Base-by-base conservation (phyloP, 1,140 invertebrate genomes). In the Hyphantria cunea region DNA sequence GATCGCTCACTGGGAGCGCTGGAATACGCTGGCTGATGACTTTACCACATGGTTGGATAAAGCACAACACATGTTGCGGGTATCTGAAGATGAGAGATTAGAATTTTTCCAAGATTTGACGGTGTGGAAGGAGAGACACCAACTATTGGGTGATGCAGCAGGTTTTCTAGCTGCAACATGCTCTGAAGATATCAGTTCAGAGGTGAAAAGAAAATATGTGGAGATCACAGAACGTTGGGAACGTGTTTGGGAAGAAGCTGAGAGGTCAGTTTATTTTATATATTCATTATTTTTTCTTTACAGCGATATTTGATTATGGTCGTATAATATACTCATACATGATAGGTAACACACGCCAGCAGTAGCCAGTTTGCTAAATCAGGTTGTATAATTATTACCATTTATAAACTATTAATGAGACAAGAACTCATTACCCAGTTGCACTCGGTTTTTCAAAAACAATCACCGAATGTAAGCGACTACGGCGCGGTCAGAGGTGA, bases 51-150 rank as follows among this genome's bases (percentile, higher is more conserved):
- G 97, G 97, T 78, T 99, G 5, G 91, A 92, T 52, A 92, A 93
- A 74, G 97, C 97, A 0, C 95, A 98, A 73, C 92, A 94, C 34
- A 96, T 96, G 78, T 72, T 97, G 1, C 92, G 93, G 47, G 91
- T 95, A 3, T 92, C 95, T 1, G 97, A 98, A 90, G 96, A 98
- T 56, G 94, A 96, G 47, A 94, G 93, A 80, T 94, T 98, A 91
- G 96, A 97, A 76, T 98, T 96, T 89, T 97, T 97, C 90, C 94
- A 97, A 86, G 97, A 98, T 73, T 94, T 99, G 14, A 95, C 94
- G 42, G 92, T 96, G 1, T 98, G 97, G 96, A 96, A 97, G 81
- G 96, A 98, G 72, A 97, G 95, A 80, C 95, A 97, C 72, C 94
- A 96, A 76, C 87, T 95, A 0, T 74, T 99, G 3, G 95, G 95